These are phyloP conservation scores for Chinchilla lanigera DNA, from an alignment of 2,113 vertebrate genomes.

Conservation along the genomic window DNA sequence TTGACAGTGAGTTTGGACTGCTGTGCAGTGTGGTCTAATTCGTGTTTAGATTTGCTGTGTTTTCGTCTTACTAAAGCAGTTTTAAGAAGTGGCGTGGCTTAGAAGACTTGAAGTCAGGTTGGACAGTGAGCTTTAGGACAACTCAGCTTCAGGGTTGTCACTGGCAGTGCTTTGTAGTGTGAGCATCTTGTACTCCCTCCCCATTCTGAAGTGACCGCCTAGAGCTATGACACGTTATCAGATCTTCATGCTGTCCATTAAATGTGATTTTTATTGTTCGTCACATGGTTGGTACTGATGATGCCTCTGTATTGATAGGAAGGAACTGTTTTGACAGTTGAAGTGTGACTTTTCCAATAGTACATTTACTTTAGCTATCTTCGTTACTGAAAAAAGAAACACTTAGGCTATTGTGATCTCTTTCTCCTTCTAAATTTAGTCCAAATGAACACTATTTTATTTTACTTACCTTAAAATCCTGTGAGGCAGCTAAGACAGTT, in stretches of 20 bases:
- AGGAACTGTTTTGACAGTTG: conserved; percentile 18
- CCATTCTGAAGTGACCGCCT: neutral
- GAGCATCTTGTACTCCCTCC: neutral
- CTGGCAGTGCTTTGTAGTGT: neutral
- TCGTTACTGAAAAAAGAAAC: conserved; percentile 2
- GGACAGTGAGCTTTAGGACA: neutral
- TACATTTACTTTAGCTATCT: neutral
- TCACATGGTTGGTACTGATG: neutral
- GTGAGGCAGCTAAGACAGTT: neutral
- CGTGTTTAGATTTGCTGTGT: neutral
- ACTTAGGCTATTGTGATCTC: neutral
- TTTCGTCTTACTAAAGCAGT: neutral
- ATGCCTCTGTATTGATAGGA: neutral
- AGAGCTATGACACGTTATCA: neutral
- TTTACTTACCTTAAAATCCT: conserved; percentile 23
- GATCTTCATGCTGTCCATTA: neutral
- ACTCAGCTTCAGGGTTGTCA: neutral
- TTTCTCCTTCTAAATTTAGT: conserved; percentile 20
- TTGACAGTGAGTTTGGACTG: conserved; percentile 19
- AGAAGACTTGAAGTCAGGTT: neutral
- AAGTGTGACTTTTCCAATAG: conserved; percentile 8
- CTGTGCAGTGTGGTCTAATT: neutral
- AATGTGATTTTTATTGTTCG: neutral
- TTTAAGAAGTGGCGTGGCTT: neutral
- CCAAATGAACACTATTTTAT: neutral